Evolutionary conservation across 2,113 vertebrate genomes (phyloP), one percentile per base, ranked within the genome.

Genomic region (Saccopteryx bilineata): DNA sequence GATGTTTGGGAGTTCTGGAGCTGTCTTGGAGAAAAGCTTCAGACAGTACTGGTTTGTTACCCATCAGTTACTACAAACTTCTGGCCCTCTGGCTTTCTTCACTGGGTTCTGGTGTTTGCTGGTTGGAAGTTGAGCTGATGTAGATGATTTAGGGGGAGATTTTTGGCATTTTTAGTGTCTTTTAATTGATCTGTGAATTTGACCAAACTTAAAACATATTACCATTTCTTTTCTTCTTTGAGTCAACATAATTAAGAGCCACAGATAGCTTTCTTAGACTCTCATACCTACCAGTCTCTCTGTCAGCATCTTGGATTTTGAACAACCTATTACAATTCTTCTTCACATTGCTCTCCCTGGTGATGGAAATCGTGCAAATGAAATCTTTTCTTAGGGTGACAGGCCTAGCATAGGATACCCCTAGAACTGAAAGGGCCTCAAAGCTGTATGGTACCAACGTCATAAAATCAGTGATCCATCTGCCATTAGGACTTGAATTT

Each of bases 121-220:
- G 58, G 58, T 60, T 91, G 58, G 14, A 61, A 46, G 23, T 69
- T 91, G 24, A 85, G 78, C 58, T 80, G 28, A 17, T 17, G 56
- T 17, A 87, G 23, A 84, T 66, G 69, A 83, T 76, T 82, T 82
- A 48, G 48, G 56, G 23, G 14, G 23, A 72, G 2, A 46, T 69
- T 87, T 39, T 88, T 56, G 56, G 9, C 14, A 90, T 14, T 14
- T 23, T 61, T 4, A 14, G 1, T 76, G 46, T 54, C 63, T 75
- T 69, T 58, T 13, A 54, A 31, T 50, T 86, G n/a, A 39, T 92
- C 80, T 90, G 21, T 92, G 63, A 94, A 60, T 90, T 91, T 95
- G 28, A 54, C 12, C 56, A 78, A 48, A 71, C 18, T 17, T 92
- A 46, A 86, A 66, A 78, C 61, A 12, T 83, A 68, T 76, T 28